Base-by-base conservation (phyloP, 2,113 vertebrate species). In the Corythornis vintsioides region DNA sequence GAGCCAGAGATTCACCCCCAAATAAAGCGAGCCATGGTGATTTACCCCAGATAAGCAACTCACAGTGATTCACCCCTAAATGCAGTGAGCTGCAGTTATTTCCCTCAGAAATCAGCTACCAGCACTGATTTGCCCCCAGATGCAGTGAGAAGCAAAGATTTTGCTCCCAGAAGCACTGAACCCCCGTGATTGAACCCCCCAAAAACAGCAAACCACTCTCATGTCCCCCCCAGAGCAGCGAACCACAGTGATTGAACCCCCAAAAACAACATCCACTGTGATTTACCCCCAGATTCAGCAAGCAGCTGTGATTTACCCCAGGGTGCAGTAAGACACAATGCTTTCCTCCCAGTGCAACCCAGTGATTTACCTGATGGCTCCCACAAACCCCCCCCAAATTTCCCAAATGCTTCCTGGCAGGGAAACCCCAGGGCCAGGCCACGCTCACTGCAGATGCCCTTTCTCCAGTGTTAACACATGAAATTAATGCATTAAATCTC, bases 251-350 rank as follows among this genome's bases (percentile, higher is more conserved):
- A 67, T 16, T 35, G 24, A 18, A 11, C 50, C 24, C n/a, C 24
- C 31, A 20, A 13, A 33, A 8, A 18, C 63, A 7, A 10, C 9
- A 48, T 11, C 3, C 10, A 6, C 29, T 6, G 8, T 7, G 31
- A 29, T 63, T 60, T 29, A 26, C 38, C 16, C 31, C 35, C 24
- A 40, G 55, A 31, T 29, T 20, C 64, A 8, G 10, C 6, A 12
- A 31, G 10, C 4, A 8, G 4, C 29, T 7, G 11, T 7, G 40
- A 64, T 65, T 63, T 18, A 31, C 19, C 10, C 28, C 28, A 3
- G 4, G 3, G 2, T 3, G 19, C 21, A 22, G 19, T 6, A 6
- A 42, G 3, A 9, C 2, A 14, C n/a, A 12, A 4, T 4, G 26
- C 21, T 19, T 48, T n/a, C 15, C 11, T 21, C 57, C 57, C 40